Evolutionary conservation across 2,797 vertebrate genomes (phyloP).

Genomic region (Pangasius macronema): DNA sequence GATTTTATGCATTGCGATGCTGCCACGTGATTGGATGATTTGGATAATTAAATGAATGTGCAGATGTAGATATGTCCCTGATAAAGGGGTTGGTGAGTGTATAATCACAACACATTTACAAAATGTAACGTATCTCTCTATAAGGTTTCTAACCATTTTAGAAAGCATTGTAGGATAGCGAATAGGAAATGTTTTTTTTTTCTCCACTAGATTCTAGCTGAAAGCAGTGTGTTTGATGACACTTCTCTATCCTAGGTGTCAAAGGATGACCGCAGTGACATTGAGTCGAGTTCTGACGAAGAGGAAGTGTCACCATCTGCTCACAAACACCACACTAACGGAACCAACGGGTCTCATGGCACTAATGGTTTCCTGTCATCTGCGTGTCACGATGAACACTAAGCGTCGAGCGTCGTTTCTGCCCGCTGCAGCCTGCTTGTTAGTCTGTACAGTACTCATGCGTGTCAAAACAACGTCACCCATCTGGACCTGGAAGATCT

Average conservation of each 20-base stretch:
- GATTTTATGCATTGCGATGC: neutral
- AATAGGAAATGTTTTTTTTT: no score
- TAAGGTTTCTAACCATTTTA: neutral
- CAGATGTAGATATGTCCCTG: neutral
- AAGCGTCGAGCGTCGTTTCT: constrained; percentile 59
- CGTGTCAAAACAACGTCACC: constrained; percentile 74
- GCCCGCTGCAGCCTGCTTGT: constrained; percentile 59
- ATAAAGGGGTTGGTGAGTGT: no score
- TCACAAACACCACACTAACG: constrained; percentile 84
- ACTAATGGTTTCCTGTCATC: constrained; percentile 92
- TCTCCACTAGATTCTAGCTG: neutral
- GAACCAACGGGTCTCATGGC: constrained; percentile 86
- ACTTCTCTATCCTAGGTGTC: constrained; percentile 77
- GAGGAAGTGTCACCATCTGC: constrained; percentile 80
- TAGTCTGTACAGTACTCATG: constrained; percentile 46
- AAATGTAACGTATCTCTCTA: neutral
- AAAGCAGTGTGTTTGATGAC: neutral
- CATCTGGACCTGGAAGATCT: constrained; percentile 83
- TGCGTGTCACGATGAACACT: constrained; percentile 87
- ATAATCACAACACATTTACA: neutral
- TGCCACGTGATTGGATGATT: neutral
- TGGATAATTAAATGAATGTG: neutral
- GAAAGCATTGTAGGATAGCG: no score
- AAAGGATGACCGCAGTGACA: constrained; percentile 92
- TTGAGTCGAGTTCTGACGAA: constrained; percentile 97